phyloP scores from a whole-genome alignment of 2,797 vertebrate genomes.

The Tiaroga cobitis region DNA sequence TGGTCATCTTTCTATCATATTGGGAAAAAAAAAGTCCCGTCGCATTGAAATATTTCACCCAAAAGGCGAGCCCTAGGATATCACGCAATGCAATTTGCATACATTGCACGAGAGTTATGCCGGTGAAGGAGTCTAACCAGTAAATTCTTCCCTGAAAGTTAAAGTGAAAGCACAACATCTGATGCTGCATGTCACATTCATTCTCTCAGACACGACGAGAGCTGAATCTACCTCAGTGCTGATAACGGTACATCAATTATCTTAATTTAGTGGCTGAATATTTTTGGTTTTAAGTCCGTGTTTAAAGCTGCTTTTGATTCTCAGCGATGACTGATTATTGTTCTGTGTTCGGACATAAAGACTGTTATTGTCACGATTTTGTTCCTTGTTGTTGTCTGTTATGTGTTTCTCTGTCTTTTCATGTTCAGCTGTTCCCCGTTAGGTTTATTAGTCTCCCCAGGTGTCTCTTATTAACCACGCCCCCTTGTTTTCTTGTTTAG shows the following conservation, averaged over 20 bases:
- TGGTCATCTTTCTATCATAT: not conserved
- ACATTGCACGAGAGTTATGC: not conserved
- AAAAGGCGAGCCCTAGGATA: not conserved
- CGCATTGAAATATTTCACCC: not conserved
- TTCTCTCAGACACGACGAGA: not conserved
- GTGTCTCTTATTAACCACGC: too few species aligned
- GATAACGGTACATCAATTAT: not conserved
- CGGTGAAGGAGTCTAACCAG: not conserved
- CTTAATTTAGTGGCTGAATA: not conserved
- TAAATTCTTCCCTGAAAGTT: not conserved
- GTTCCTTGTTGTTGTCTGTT: too few species aligned
- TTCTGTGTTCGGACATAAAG: too few species aligned
- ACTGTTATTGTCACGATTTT: too few species aligned
- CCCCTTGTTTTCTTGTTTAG: too few species aligned
- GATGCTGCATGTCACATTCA: not conserved
- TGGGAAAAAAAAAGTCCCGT: not conserved
- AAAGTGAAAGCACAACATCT: not conserved
- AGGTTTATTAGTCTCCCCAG: too few species aligned
- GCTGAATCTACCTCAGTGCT: not conserved
- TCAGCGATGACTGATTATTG: not conserved
- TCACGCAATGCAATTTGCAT: not conserved
- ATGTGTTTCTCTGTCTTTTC: too few species aligned
- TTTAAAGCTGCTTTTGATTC: not conserved
- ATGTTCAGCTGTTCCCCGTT: too few species aligned
- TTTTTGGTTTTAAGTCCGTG: not conserved